Base-by-base conservation (phyloP, 1,140 invertebrate species). In the Hyles vespertilio region DNA sequence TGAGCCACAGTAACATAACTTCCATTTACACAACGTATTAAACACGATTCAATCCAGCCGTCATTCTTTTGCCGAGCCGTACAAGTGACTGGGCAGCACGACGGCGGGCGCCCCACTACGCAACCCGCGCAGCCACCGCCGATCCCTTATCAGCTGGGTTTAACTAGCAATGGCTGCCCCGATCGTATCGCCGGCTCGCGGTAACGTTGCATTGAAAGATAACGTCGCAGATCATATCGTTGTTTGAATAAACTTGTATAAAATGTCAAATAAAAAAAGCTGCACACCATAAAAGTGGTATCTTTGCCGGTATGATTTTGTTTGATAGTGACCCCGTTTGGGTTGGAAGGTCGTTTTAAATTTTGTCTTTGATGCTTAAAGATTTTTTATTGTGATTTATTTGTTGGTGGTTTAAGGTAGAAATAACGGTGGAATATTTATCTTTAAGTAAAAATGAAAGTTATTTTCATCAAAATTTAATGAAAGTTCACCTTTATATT, bases 231-330 rank as follows among this genome's bases (percentile, higher is more conserved):
- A 89, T 89, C 67, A 59, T 89, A 89, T 89, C 86, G 81, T 72
- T 85, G 81, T 89, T 89, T 89, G 85, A 89, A 89, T 89, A 89
- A 87, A 89, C 85, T 89, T 87, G 85, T 89, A 89, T 89, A 81
- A 89, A 89, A 89, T 86, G 84, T 86, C 84, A 87, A 88, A 88
- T 88, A 86, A 86, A 88, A 57, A 85, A 87, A 84, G 79, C 76
- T 78, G 72, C 70, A 65, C 67, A 75, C 83, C 79, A 84, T 88
- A 85, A 86, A 85, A 66, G 81, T 76, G 63, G 72, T 81, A 74
- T 78, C 76, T 75, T 55, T 56, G 62, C 65, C 70, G 70, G 71
- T 76, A 69, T 77, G 75, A 84, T 82, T 75, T 77, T 22, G 22
- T 72, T 74, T 63, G 70, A 76, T 76, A 71, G 65, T 59, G 70